Conservation (phyloP, 2,113 vertebrate genomes). For the Chelonoidis abingdonii region DNA sequence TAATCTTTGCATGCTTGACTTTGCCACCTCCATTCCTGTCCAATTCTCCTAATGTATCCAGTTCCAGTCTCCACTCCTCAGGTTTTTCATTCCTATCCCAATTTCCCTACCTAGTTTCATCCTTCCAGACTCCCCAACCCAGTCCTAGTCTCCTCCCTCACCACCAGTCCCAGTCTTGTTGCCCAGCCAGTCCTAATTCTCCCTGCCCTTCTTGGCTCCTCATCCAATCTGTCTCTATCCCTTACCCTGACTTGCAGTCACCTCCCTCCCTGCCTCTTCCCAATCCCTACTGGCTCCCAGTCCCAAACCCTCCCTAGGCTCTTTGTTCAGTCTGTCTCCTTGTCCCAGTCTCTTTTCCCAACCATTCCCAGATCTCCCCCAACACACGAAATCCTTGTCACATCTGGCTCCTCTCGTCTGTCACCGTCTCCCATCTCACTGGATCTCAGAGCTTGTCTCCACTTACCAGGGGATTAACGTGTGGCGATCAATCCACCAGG, state of each 20-base stretch:
- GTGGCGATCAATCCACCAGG: too few species aligned
- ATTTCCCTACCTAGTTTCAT: not conserved
- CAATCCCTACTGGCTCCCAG: not conserved
- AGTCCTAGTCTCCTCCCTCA: not conserved
- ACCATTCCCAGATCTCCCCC: not conserved
- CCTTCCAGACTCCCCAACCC: not conserved
- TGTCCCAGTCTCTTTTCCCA: not conserved
- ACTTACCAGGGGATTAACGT: too few species aligned
- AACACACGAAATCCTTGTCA: not conserved
- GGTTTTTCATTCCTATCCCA: not conserved
- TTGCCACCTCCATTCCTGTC: not conserved
- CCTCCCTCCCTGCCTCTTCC: not conserved
- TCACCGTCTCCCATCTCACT: not conserved
- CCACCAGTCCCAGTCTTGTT: not conserved
- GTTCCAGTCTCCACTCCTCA: not conserved
- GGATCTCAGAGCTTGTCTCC: not conserved
- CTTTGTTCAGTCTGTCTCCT: not conserved
- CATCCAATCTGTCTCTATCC: not conserved
- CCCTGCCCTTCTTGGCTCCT: not conserved
- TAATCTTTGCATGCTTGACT: not conserved
- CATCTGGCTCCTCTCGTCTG: not conserved
- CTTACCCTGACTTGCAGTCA: not conserved
- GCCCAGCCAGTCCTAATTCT: not conserved
- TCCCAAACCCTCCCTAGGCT: not conserved
- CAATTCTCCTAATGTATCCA: not conserved